phyloP scores from a whole-genome alignment of 2,888 invertebrate species.

The Hermaeophaga mercurialis region DNA sequence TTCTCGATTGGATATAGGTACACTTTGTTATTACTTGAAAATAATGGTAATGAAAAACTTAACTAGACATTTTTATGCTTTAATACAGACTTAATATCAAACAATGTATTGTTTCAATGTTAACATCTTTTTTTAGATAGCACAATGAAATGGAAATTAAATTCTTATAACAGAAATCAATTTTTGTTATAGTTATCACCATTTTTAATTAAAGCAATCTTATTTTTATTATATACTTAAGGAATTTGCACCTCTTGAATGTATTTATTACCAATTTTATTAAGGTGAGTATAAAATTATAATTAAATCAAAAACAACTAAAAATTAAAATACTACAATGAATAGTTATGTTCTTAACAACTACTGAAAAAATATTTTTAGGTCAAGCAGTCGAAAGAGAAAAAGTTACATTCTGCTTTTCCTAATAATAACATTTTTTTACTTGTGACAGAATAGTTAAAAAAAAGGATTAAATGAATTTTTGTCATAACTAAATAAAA shows the following conservation, averaged over 20 bases:
- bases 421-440: too few species aligned
- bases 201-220: slow-evolving; percentile 15
- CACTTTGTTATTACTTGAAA: not conserved
- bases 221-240: slow-evolving; percentile 17
- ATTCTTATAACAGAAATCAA: slow-evolving; percentile 10
- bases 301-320: slow-evolving; percentile 8
- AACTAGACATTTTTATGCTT: slow-evolving; percentile 11
- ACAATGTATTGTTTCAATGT: slow-evolving; percentile 5
- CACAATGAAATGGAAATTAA: slow-evolving; percentile 9
- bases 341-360: too few species aligned
- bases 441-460: too few species aligned
- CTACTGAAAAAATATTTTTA: too few species aligned
- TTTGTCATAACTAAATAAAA: too few species aligned
- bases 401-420: too few species aligned
- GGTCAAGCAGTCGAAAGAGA: too few species aligned
- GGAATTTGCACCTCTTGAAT: slow-evolving; percentile 17
- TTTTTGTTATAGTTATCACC: slow-evolving; percentile 9
- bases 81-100: slow-evolving; percentile 12
- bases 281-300: slow-evolving; percentile 6
- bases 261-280: slow-evolving; percentile 3
- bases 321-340: not conserved
- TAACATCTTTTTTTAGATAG: slow-evolving; percentile 11
- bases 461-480: too few species aligned
- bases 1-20: not conserved
- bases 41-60: slow-evolving; percentile 14